Base-by-base conservation (phyloP, 2,113 vertebrate genomes). In the Cynoglossus semilaevis region DNA sequence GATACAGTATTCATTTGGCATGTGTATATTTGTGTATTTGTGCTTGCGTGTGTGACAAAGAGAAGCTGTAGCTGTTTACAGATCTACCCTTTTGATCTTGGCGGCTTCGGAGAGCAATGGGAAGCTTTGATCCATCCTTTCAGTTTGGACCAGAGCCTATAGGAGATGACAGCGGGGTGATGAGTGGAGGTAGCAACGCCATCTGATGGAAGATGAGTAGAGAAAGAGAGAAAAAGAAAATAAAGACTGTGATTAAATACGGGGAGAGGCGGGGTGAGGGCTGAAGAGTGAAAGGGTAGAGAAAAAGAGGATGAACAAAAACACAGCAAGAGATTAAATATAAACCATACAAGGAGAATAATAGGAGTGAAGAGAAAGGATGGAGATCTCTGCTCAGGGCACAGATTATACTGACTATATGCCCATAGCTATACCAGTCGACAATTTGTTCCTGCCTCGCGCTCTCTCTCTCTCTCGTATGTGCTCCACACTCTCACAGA, bases 81-180 rank as follows among this genome's bases (percentile, higher is more conserved):
- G 63, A 63, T 71, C 58, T 58, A 55, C 35, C 10, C 72, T 6
- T 79, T 75, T 75, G 76, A 79, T 76, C 72, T 53, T 22, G 51
- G 60, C 60, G 58, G 59, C 59, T 63, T 72, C 47, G 51, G 63
- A 75, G 77, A 68, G 77, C 51, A 52, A 53, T 1, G 63, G 43
- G 41, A 68, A 0, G n/a, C 77, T 80, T 80, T 80, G 60, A 80
- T 80, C 72, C 17, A 8, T 52, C 52, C 52, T 71, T 49, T 68
- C 15, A 46, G 17, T 67, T 69, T 68, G 77, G 68, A 65, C 63
- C 19, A 3, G 43, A 37, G 59, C 67, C 59, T 64, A 75, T 35
- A 54, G 63, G 63, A 79, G 72, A 74, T 53, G 76, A 79, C 77
- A 75, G 77, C 67, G 69, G 72, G 64, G 19, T 34, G 43, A 52